Evolutionary conservation across 2,797 vertebrate genomes (phyloP).

Genomic region (Macrochelys suwanniensis): DNA sequence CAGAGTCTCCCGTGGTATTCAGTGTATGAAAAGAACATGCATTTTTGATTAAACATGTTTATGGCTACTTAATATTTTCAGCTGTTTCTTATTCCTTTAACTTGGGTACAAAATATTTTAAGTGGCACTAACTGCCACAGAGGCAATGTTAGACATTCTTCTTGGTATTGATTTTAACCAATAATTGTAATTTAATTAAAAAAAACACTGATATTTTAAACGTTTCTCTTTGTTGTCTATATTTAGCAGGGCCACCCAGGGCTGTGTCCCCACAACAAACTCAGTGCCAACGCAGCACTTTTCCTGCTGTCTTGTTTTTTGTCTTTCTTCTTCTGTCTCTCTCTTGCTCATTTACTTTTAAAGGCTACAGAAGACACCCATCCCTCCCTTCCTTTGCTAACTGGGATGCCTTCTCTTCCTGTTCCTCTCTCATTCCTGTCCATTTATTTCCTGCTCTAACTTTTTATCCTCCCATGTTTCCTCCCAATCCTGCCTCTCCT

Average conservation of each 20-base stretch:
- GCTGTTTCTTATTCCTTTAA: background rate
- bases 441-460: background rate
- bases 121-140: background rate
- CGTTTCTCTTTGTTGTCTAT: background rate
- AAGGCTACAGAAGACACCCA: accelerated
- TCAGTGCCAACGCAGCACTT: background rate
- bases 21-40: background rate
- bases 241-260: background rate
- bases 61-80: background rate
- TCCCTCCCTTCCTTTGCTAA: background rate
- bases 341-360: background rate
- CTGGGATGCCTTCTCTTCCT: background rate
- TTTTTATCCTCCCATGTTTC: background rate
- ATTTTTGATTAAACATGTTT: background rate
- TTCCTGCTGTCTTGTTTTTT: background rate
- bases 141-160: background rate
- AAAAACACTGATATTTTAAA: background rate
- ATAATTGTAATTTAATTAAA: background rate
- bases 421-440: background rate
- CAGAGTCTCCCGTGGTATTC: background rate
- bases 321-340: background rate
- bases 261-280: background rate
- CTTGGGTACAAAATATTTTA: background rate
- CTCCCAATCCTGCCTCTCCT: background rate
- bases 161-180: background rate